These are phyloP conservation scores for Petrolisthes cinctipes DNA, from an alignment of 2,888 invertebrate genomes.

Conservation along the genomic window DNA sequence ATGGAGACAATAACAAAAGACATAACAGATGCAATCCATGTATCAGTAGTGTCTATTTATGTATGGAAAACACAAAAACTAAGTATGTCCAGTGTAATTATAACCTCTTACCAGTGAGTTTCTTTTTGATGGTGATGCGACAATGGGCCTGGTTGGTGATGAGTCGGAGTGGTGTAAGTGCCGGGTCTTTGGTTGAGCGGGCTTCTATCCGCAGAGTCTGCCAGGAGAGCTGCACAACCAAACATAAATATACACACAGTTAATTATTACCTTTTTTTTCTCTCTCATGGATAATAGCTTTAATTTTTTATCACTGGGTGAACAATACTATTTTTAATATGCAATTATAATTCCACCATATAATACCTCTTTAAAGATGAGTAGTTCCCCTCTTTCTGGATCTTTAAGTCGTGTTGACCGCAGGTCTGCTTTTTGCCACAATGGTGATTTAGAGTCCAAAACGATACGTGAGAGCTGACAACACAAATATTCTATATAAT, in stretches of 20 bases:
- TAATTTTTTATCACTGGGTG: neutral
- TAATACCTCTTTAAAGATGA: conserved; percentile 84
- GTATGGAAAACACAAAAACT: neutral
- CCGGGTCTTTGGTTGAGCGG: conserved; percentile 78
- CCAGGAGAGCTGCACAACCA: conserved; percentile 80
- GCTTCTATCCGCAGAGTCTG: conserved; percentile 96
- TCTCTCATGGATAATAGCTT: neutral
- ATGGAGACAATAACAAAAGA: neutral
- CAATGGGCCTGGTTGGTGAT: conserved; percentile 71
- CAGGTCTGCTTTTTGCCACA: conserved; percentile 86
- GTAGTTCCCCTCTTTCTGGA: conserved; percentile 85
- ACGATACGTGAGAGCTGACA: conserved; percentile 89
- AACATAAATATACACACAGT: neutral
- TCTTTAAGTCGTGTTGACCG: conserved; percentile 93
- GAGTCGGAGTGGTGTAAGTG: conserved; percentile 88
- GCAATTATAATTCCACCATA: neutral
- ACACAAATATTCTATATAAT: conserved; percentile 1
- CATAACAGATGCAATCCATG: neutral
- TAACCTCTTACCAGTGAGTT: conserved; percentile 78
- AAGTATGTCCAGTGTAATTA: neutral
- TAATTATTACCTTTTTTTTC: neutral
- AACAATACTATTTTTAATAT: neutral
- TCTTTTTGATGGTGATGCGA: conserved; percentile 80
- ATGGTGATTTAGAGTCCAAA: conserved; percentile 93
- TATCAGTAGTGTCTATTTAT: neutral